These are phyloP conservation scores for Cynopterus sphinx DNA, from an alignment of 2,797 vertebrate species.

Conservation along the genomic window DNA sequence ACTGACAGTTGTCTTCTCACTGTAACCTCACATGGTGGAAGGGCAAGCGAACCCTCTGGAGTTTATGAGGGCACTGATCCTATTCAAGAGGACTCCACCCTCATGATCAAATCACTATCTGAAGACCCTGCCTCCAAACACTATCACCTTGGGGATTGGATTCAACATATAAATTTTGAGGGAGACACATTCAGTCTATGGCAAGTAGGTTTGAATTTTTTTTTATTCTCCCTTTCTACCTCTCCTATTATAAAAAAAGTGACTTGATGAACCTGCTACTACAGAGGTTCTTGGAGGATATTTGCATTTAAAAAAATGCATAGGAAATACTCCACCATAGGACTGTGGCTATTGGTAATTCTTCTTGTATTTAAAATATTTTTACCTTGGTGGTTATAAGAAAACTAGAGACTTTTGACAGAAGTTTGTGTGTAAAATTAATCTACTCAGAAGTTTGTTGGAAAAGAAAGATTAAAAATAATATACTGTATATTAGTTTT, in stretches of 20 bases:
- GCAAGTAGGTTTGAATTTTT: background rate
- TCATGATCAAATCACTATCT: background rate
- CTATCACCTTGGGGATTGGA: background rate
- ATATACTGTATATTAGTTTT: background rate
- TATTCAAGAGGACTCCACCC: background rate
- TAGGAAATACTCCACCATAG: background rate
- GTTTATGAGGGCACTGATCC: background rate
- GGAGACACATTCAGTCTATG: background rate
- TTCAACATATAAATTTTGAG: background rate
- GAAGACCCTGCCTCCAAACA: background rate
- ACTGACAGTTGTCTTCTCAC: background rate
- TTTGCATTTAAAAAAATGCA: background rate
- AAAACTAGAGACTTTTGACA: slow-evolving; percentile 47
- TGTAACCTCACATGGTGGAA: background rate
- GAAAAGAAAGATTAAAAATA: slow-evolving; percentile 50
- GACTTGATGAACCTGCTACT: background rate
- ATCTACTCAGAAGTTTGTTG: slow-evolving; percentile 45
- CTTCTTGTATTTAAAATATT: slow-evolving; percentile 29
- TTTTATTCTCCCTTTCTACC: background rate
- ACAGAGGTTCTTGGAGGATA: background rate
- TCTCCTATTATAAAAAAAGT: background rate
- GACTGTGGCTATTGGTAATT: background rate
- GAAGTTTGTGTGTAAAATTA: slow-evolving; percentile 66
- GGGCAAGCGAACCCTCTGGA: background rate
- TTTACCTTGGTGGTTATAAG: slow-evolving; percentile 21